phyloP scores from a whole-genome alignment of 1,140 invertebrate genomes.

The Dryas iulia region DNA sequence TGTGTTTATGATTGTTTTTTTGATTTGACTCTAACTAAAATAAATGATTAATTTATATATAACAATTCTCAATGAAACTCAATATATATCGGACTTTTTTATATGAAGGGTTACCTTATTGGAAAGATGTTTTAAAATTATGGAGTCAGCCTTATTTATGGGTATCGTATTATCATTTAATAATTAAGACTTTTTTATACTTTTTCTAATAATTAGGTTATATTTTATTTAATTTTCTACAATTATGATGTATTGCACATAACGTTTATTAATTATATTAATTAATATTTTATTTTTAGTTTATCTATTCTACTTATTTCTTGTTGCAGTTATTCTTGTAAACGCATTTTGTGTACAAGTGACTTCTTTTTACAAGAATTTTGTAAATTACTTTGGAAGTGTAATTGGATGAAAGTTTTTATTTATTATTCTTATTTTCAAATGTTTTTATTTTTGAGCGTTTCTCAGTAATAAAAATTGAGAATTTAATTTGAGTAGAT shows the following conservation, averaged over 20 bases:
- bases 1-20: not conserved
- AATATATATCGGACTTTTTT: not conserved
- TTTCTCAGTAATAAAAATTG: not conserved
- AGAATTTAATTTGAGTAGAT: not conserved
- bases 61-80: not conserved
- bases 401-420: too few relatives aligned
- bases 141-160: not conserved
- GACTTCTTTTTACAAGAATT: not conserved
- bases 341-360: not conserved
- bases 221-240: not conserved
- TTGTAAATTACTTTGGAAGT: not conserved
- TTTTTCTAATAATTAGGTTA: slow-evolving; percentile 9
- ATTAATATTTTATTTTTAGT: not conserved
- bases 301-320: not conserved
- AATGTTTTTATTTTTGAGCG: not conserved
- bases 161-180: not conserved
- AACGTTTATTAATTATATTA: too few relatives aligned
- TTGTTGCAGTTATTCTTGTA: not conserved
- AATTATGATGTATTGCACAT: not conserved
- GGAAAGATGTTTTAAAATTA: not conserved
- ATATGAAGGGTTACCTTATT: not conserved
- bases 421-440: not conserved
- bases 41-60: too few relatives aligned
- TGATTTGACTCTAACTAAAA: too few relatives aligned
- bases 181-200: slow-evolving; percentile 17